Evolutionary conservation across 2,888 invertebrate genomes (phyloP), one percentile per base, ranked within the genome.

Genomic region (Chesias legatella): DNA sequence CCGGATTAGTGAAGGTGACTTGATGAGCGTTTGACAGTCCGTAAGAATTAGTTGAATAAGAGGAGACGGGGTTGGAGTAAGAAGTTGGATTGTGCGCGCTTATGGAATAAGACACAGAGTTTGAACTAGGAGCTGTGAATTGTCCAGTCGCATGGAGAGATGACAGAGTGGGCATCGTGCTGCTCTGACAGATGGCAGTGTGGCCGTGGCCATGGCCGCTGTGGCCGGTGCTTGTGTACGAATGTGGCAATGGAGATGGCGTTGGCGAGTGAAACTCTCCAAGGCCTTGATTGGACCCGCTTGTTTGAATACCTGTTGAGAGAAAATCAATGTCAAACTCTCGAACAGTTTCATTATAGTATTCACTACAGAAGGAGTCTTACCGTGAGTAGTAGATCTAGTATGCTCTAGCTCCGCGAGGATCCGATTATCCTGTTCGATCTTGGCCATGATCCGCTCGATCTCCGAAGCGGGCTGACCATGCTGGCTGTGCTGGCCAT

Each of bases 371-470:
- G 31, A n/a, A 42, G 43, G 22, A 25, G 11, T 30, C 30, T 42
- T 47, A 92, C 91, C 91, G 73, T 91, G 88, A 33, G 91, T 93
- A 27, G 92, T 92, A 51, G 92, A 91, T 72, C 95, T 91, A 59
- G 93, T 92, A 77, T 95, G 95, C 77, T 97, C 97, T 69, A 97
- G 88, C 75, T 97, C 97, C 54, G 97, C 96, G 69, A 97, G 90
- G 65, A 97, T 94, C 63, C 95, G 91, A 86, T 94, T 94, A 86
- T 93, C 93, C 83, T 96, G 97, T 83, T 97, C 96, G 67, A 97
- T 95, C 90, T 97, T 97, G 59, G 96, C 96, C 95, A 97, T 96
- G 78, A 97, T 95, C 70, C 95, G 91, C 82, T 97, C 96, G 75
- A 97, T 96, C 88, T 97, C 96, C 26, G 93, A 91, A 51, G 91